Evolutionary conservation across 2,797 vertebrate genomes (phyloP).

Genomic region (Sebastes taczanowskii): DNA sequence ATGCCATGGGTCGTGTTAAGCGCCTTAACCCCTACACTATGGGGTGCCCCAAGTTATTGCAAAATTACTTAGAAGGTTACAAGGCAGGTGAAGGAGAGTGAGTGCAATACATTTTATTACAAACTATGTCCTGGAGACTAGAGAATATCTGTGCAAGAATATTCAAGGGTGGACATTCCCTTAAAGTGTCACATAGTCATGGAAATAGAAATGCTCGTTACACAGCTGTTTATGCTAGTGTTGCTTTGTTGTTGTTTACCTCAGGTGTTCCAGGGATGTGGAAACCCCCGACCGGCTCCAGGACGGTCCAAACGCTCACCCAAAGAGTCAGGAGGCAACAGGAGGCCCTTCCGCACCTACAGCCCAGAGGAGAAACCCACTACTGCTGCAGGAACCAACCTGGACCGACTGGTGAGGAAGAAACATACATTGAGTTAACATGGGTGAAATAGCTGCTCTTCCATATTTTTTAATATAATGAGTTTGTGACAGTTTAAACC

Average conservation of each 20-base stretch:
- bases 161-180: neutral
- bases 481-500: neutral
- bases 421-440: neutral
- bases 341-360: conserved; percentile 81
- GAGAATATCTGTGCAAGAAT: neutral
- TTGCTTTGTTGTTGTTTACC: neutral
- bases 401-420: conserved; percentile 86
- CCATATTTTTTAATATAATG: neutral
- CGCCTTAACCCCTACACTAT: neutral
- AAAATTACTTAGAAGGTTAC: neutral
- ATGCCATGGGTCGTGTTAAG: neutral
- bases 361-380: conserved; percentile 87
- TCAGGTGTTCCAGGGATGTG: conserved; percentile 90
- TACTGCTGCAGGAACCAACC: conserved; percentile 87
- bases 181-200: neutral
- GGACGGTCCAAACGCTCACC: conserved; percentile 80
- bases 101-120: neutral
- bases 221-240: neutral
- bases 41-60: neutral
- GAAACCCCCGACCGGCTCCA: conserved; percentile 80
- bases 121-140: neutral
- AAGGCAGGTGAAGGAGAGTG: neutral
- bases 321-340: conserved; percentile 76
- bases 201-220: neutral
- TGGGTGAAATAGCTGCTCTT: neutral